phyloP scores from a whole-genome alignment of 2,797 vertebrate genomes.

The Gallinago solitaria region DNA sequence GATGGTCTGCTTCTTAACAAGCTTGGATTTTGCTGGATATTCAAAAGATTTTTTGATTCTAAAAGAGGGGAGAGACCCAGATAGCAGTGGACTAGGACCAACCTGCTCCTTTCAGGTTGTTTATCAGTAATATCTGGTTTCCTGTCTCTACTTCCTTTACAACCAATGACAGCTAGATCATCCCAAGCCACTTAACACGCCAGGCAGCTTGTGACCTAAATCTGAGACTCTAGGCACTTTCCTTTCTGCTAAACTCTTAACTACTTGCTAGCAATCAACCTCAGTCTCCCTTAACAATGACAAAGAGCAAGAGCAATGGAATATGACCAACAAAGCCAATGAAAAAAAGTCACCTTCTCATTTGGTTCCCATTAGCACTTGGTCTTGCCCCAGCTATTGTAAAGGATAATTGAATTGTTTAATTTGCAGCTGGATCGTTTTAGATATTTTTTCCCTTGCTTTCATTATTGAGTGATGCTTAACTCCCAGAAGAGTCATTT shows the following conservation, averaged over 20 bases:
- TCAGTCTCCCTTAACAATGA: background rate
- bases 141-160: background rate
- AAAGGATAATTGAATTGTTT: slow-evolving; percentile 59
- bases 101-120: background rate
- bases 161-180: background rate
- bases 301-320: background rate
- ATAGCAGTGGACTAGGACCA: background rate
- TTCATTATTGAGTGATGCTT: slow-evolving; percentile 59
- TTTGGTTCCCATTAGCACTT: slow-evolving; percentile 44
- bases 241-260: background rate
- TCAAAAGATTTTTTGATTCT: background rate
- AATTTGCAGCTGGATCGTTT: slow-evolving; percentile 60
- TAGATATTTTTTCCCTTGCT: background rate
- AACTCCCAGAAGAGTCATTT: slow-evolving; percentile 58
- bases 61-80: background rate
- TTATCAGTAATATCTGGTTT: background rate
- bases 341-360: slow-evolving; percentile 9
- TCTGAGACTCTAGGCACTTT: background rate
- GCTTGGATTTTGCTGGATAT: background rate
- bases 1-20: background rate
- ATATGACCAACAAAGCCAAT: background rate
- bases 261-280: background rate
- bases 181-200: background rate
- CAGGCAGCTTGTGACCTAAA: background rate
- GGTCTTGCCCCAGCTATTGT: slow-evolving; percentile 22